A percentile compares a stretch with the other conserved stretches of the same genome.
Conservation (phyloP, 2,113 vertebrate species). For the Sander vitreus region DNA sequence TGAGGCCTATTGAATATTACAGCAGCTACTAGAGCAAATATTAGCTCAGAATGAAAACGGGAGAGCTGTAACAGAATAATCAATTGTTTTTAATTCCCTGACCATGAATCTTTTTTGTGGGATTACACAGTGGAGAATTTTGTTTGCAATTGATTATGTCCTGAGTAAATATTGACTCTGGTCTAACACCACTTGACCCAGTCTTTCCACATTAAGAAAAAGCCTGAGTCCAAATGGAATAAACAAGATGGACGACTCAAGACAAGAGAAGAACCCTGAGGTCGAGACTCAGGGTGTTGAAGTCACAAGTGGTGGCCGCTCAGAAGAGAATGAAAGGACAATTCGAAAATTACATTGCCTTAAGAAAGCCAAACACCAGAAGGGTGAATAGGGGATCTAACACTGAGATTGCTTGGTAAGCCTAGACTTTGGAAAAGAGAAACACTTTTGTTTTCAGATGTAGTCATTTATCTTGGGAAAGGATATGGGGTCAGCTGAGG, state of each 20-base stretch:
- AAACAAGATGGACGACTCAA: constrained; percentile 16
- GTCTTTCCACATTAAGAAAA: constrained; percentile 1
- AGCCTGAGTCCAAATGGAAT: background rate
- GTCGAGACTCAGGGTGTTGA: background rate
- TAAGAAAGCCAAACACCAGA: constrained; percentile 34
- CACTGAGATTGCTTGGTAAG: constrained; percentile 18
- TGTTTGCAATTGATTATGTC: constrained; percentile 31
- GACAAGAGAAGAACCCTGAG: constrained; percentile 8
- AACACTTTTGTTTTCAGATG: constrained; percentile 42
- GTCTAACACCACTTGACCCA: constrained; percentile 20
- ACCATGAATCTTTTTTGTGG: constrained; percentile 32
- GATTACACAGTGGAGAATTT: constrained; percentile 19
- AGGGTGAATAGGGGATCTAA: constrained; percentile 8
- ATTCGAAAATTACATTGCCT: constrained; percentile 27
- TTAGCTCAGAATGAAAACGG: constrained; percentile 24
- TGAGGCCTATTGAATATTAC: constrained; percentile 49
- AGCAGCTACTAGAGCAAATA: constrained; percentile 43
- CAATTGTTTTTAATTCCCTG: constrained; percentile 34
- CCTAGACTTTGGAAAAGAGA: constrained; percentile 37
- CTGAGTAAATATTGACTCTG: constrained; percentile 23
- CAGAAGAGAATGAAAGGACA: constrained; percentile 29
- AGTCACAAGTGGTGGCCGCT: background rate
- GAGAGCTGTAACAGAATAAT: constrained; percentile 36
- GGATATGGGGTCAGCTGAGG: constrained; percentile 37
- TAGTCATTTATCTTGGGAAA: constrained; percentile 51